Evolutionary conservation across 2,113 vertebrate species (phyloP).

Genomic region (Gambusia holbrooki): DNA sequence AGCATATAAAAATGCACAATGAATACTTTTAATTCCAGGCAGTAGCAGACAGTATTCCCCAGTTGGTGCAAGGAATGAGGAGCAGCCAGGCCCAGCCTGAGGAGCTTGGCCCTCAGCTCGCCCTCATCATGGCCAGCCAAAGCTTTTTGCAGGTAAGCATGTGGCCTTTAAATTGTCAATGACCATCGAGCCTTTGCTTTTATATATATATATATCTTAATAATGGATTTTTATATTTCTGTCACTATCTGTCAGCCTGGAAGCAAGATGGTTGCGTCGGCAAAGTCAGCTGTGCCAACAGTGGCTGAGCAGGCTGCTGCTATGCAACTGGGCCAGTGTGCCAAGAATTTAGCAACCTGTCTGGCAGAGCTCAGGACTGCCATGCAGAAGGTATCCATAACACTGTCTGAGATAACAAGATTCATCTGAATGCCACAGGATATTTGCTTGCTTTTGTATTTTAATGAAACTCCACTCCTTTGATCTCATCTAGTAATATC

Average conservation of each 20-base stretch:
- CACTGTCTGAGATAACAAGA: background rate
- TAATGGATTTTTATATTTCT: slow-evolving; percentile 29
- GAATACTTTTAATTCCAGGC: slow-evolving; percentile 74
- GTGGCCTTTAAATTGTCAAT: background rate
- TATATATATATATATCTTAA: background rate
- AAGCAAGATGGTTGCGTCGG: slow-evolving; percentile 96
- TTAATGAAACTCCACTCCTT: background rate
- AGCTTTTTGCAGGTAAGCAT: slow-evolving; percentile 92
- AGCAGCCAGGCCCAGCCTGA: slow-evolving; percentile 95
- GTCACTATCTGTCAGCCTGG: slow-evolving; percentile 83
- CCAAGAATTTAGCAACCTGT: slow-evolving; percentile 96
- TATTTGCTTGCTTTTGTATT: slow-evolving; percentile 1
- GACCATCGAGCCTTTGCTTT: background rate
- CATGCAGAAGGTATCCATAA: slow-evolving; percentile 89
- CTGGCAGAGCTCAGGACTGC: slow-evolving; percentile 93
- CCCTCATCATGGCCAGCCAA: slow-evolving; percentile 96
- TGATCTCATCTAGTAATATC: slow-evolving; percentile 21
- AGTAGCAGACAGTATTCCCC: slow-evolving; percentile 95
- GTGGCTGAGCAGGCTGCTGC: slow-evolving; percentile 96
- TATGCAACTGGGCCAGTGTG: slow-evolving; percentile 97
- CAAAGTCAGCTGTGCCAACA: slow-evolving; percentile 94
- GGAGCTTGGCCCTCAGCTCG: slow-evolving; percentile 92
- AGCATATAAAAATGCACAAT: slow-evolving; percentile 13
- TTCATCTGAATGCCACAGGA: slow-evolving; percentile 11
- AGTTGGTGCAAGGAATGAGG: slow-evolving; percentile 94